A percentile compares a stretch with the other conserved stretches of the same genome.
These are phyloP conservation scores for Malurus elegans DNA, from an alignment of 2,113 vertebrate genomes.

Conservation along the genomic window DNA sequence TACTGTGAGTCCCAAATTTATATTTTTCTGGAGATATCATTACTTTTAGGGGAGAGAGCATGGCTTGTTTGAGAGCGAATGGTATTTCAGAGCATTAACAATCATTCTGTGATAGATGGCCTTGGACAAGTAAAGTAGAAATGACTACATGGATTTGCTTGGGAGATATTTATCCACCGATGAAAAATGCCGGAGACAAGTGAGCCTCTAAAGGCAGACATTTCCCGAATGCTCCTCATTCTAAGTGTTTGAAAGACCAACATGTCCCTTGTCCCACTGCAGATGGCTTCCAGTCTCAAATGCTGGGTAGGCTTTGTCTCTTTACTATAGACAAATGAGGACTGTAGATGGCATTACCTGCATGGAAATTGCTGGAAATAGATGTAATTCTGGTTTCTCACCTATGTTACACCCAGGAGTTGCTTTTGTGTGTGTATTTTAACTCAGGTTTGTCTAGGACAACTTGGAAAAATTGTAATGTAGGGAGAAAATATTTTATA, in stretches of 20 bases:
- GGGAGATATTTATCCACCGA: background rate
- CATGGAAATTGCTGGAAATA: background rate
- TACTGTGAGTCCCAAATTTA: background rate
- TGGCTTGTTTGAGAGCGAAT: background rate
- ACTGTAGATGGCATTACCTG: background rate
- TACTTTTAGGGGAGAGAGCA: background rate
- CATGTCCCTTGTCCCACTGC: background rate
- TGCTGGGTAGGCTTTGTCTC: fast-evolving
- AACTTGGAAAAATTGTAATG: background rate
- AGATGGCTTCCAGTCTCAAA: background rate
- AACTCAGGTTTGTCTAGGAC: background rate
- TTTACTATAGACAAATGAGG: background rate
- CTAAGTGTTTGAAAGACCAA: background rate
- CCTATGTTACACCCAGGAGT: background rate
- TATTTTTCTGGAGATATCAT: background rate
- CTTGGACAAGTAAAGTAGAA: background rate
- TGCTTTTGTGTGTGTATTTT: background rate
- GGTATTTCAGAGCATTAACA: background rate
- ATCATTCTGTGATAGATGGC: background rate
- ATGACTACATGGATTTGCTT: background rate
- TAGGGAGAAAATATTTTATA: background rate
- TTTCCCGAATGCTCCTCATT: background rate
- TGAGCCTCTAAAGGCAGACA: background rate
- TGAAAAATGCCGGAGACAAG: background rate
- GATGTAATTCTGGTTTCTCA: background rate